Evolutionary conservation across 2,888 invertebrate species (phyloP).

Genomic region (Metellina segmentata): DNA sequence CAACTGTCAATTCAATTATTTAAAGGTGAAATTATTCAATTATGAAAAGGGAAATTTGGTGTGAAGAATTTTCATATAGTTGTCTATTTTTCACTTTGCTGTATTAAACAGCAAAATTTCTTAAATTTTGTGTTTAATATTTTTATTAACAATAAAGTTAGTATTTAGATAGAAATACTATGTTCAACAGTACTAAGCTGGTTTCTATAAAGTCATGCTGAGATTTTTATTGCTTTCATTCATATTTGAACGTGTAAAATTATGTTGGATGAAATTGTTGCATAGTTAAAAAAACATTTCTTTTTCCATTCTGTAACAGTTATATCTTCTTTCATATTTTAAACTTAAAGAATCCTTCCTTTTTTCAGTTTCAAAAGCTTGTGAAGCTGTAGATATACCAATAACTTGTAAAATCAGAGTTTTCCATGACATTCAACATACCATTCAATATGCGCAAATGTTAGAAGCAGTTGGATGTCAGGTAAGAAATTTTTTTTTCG

Average conservation of each 20-base stretch:
- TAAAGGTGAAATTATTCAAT: too few relatives aligned
- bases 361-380: conserved; percentile 87
- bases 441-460: conserved; percentile 95
- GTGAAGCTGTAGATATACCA: conserved; percentile 88
- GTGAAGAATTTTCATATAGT: too few relatives aligned
- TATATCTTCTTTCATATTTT: not conserved
- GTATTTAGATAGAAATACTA: too few relatives aligned
- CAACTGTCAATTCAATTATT: too few relatives aligned
- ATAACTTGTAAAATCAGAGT: conserved; percentile 98
- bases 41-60: too few relatives aligned
- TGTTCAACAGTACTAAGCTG: too few relatives aligned
- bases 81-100: too few relatives aligned
- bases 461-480: conserved; percentile 94
- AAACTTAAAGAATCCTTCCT: not conserved
- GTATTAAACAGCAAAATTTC: too few relatives aligned
- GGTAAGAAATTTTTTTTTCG: conserved; percentile 72
- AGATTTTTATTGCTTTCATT: not conserved
- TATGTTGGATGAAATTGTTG: not conserved
- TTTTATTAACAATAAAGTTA: too few relatives aligned
- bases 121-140: too few relatives aligned
- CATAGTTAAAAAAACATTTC: not conserved
- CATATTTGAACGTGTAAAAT: not conserved
- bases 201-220: too few relatives aligned
- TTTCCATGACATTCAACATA: conserved; percentile 91
- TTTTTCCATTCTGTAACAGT: not conserved